A percentile compares a stretch with the other conserved stretches of the same genome.
Evolutionary conservation across 2,113 vertebrate species (phyloP).

Genomic region (Elephas maximus): DNA sequence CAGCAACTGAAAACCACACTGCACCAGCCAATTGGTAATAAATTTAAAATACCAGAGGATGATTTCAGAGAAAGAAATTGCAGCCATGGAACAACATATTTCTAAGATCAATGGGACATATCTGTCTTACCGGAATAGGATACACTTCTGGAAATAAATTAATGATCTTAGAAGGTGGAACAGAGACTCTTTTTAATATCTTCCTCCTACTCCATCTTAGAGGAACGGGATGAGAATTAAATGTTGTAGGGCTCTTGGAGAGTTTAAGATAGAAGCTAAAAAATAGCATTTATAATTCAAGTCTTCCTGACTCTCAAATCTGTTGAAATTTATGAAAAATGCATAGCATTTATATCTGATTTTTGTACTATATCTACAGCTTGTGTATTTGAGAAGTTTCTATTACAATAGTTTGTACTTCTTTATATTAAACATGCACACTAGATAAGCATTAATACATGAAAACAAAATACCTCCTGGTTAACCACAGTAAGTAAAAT

Average conservation of each 20-base stretch:
- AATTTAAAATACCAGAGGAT: slow-evolving; percentile 78
- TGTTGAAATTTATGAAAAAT: slow-evolving; percentile 76
- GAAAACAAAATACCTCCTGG: slow-evolving; percentile 46
- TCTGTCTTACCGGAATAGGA: slow-evolving; percentile 77
- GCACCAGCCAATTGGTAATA: slow-evolving; percentile 75
- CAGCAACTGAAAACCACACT: slow-evolving; percentile 75
- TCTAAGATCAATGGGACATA: slow-evolving; percentile 81
- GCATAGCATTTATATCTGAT: slow-evolving; percentile 63
- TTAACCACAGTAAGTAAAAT: slow-evolving; percentile 20
- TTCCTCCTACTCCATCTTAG: slow-evolving; percentile 66
- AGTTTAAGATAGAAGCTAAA: slow-evolving; percentile 64
- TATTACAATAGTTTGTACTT: slow-evolving; percentile 25
- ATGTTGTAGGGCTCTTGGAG: slow-evolving; percentile 51
- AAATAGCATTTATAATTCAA: slow-evolving; percentile 74
- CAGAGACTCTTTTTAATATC: slow-evolving; percentile 68
- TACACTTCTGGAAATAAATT: slow-evolving; percentile 79
- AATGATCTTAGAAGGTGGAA: slow-evolving; percentile 72
- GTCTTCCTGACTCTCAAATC: slow-evolving; percentile 63
- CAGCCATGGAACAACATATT: slow-evolving; percentile 74
- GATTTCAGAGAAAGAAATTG: slow-evolving; percentile 81
- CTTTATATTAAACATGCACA: slow-evolving; percentile 7
- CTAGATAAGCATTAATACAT: slow-evolving; percentile 45
- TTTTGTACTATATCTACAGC: slow-evolving; percentile 72
- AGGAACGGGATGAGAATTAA: slow-evolving; percentile 65
- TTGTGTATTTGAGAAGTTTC: slow-evolving; percentile 44